Conservation (phyloP, 2,888 invertebrate species). For the Acholoe squamosa region DNA sequence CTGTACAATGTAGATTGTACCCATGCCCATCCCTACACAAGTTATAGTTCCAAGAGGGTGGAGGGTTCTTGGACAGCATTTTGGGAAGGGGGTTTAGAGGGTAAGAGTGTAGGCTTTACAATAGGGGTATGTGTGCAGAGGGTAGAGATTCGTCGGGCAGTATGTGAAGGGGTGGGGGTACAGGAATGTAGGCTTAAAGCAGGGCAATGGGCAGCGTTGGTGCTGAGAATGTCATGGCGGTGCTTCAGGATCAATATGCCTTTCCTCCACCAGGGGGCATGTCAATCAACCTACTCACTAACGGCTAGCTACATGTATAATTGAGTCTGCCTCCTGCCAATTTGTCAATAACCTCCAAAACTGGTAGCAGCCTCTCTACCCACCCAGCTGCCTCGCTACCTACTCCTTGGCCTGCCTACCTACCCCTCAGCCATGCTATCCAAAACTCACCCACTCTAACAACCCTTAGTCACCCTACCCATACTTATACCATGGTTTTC, state of each 20-base stretch:
- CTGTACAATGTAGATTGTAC: too few species aligned
- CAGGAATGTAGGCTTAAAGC: background rate
- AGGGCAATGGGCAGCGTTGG: background rate
- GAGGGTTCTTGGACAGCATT: too few species aligned
- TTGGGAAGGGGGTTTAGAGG: background rate
- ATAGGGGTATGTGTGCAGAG: background rate
- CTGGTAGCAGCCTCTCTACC: too few species aligned
- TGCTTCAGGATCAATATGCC: background rate
- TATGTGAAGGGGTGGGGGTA: background rate
- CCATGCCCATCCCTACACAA: too few species aligned
- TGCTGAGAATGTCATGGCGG: too few species aligned
- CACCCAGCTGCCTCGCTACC: too few species aligned
- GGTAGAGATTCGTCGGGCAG: background rate
- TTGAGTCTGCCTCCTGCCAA: background rate
- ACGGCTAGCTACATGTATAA: constrained; percentile 20
- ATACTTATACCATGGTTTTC: too few species aligned
- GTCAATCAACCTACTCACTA: background rate
- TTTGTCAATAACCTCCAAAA: background rate
- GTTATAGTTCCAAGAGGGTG: too few species aligned
- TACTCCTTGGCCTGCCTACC: too few species aligned
- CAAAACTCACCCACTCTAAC: too few species aligned
- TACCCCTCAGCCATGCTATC: too few species aligned
- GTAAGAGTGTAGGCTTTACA: background rate
- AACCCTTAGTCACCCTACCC: too few species aligned
- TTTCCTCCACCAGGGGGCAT: background rate